Base-by-base conservation (phyloP, 2,113 vertebrate genomes). In the Prietella phreatophila region DNA sequence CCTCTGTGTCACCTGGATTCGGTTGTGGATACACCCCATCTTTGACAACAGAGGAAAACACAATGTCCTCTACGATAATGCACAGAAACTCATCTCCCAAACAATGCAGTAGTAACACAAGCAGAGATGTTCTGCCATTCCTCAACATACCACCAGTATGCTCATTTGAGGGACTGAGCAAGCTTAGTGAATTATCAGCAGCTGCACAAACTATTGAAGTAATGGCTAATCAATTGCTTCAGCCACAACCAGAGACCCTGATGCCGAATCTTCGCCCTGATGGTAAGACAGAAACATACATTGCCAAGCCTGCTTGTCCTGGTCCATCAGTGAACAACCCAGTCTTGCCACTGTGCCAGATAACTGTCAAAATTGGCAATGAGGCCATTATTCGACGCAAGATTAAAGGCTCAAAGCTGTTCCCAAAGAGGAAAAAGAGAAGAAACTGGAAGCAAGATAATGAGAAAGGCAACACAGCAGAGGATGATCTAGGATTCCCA, bases 321-420 rank as follows among this genome's bases (percentile, higher is more conserved):
- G 98, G 98, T 75, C 97, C 98, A 42, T 98, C 97, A 65, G 90
- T 96, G 22, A 96, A 96, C 65, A 97, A 95, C 90, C 96, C 94
- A 0, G 94, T 98, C 0, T 96, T 97, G 0, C 98, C 98, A 4
- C 96, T 99, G 39, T 99, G 98, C 94, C 97, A 99, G 90, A 99
- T 99, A 91, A 99, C 98, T 22, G 98, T 99, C 78, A 99, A 97
- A 95, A 99, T 99, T 1, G 98, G 98, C 80, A 97, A 98, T 0
- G 98, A 99, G 91, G 98, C 98, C 88, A 97, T 99, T 76, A 97
- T 99, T 78, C 97, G 98, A 80, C 96, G 98, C 87, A 96, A 95
- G 58, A 98, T 99, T 91, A 96, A 98, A 39, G 97, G 97, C 50
- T 98, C 98, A 1, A 99, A 99, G 78, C 85, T 99, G 27, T 99